Evolutionary conservation across 2,888 invertebrate genomes (phyloP).

Genomic region (Volucella zonaria): DNA sequence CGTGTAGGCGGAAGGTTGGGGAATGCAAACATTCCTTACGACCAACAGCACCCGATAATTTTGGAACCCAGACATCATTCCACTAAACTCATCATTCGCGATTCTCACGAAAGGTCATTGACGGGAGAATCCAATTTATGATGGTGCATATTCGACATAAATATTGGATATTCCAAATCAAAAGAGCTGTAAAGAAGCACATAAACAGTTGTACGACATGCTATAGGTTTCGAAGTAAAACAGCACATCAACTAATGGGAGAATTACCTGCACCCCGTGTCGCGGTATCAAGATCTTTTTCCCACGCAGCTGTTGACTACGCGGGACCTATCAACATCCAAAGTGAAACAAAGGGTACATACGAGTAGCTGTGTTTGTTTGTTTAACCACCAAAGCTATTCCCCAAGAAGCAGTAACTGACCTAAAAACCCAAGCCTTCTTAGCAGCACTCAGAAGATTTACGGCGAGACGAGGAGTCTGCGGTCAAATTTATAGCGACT

Average conservation of each 20-base stretch:
- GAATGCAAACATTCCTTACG: no score
- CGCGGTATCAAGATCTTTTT: not conserved
- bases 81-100: no score
- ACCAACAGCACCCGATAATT: no score
- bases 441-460: not conserved
- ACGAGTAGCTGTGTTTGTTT: conserved; percentile 44
- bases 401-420: conserved; percentile 45
- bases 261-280: not conserved
- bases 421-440: conserved; percentile 26
- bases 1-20: no score
- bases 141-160: no score
- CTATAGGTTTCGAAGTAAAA: conserved; percentile 2
- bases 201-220: no score
- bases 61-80: no score
- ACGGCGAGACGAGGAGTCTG: not conserved
- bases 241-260: conserved; percentile 1
- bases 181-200: no score
- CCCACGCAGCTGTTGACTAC: not conserved
- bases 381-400: conserved; percentile 47
- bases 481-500: no score
- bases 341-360: conserved; percentile 38
- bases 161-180: no score
- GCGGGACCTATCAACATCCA: conserved; percentile 61
- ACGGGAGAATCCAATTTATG: no score
- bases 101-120: no score